Evolutionary conservation across 2,888 invertebrate species (phyloP).

Genomic region (Tiliacea aurago): DNA sequence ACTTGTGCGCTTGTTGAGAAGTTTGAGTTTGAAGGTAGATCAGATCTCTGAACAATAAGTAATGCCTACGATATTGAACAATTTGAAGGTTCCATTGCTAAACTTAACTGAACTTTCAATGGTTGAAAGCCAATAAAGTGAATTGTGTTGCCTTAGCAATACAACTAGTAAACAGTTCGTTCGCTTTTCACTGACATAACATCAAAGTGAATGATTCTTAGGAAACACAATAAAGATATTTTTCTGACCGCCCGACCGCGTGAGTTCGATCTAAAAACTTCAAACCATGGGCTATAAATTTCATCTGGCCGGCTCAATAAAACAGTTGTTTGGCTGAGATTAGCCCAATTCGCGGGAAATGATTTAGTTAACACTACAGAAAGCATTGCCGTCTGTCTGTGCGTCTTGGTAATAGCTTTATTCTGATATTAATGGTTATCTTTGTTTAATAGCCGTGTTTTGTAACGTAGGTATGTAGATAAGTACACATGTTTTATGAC

Average conservation of each 20-base stretch:
- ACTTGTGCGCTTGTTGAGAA: background rate
- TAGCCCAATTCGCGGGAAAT: slow-evolving; percentile 60
- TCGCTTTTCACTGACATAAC: slow-evolving; percentile 42
- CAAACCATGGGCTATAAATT: slow-evolving; percentile 58
- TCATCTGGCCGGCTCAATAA: slow-evolving; percentile 61
- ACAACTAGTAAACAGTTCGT: slow-evolving; percentile 11
- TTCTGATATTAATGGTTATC: slow-evolving; percentile 18
- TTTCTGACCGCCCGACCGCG: slow-evolving; percentile 25
- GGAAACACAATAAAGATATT: slow-evolving; percentile 48
- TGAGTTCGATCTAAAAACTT: slow-evolving; percentile 60
- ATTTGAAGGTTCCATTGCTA: slow-evolving; percentile 1
- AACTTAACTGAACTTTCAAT: slow-evolving; percentile 1
- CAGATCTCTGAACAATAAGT: background rate
- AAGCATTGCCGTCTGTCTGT: slow-evolving; percentile 34
- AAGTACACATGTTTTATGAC: background rate
- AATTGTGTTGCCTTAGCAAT: slow-evolving; percentile 11
- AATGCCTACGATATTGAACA: background rate
- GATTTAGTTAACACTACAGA: slow-evolving; percentile 57
- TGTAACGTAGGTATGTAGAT: background rate
- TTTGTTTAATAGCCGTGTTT: slow-evolving; percentile 14
- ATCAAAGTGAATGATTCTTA: slow-evolving; percentile 55
- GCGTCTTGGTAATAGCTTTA: slow-evolving; percentile 20
- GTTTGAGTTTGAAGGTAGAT: background rate
- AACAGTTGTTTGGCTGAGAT: slow-evolving; percentile 62
- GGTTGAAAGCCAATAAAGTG: slow-evolving; percentile 10